phyloP scores from a whole-genome alignment of 2,888 invertebrate species.

The Cheilosia urbana region DNA sequence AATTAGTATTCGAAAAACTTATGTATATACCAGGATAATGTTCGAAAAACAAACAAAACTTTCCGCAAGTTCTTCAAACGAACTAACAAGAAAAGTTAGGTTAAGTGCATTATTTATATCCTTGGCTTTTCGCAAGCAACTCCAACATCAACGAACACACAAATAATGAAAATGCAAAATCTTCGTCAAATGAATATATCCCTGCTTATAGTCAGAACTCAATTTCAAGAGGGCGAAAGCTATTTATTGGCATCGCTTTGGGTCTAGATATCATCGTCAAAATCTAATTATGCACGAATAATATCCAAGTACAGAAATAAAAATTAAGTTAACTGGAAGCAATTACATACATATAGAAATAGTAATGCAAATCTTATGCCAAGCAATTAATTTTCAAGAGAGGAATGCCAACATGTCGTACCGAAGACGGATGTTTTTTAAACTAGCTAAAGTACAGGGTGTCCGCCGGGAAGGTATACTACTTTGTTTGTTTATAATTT shows the following conservation, averaged over 20 bases:
- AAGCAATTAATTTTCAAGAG: neutral
- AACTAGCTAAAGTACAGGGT: too few species aligned
- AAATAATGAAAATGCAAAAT: neutral
- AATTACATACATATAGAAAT: neutral
- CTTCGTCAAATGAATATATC: neutral
- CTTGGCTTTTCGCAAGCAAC: neutral
- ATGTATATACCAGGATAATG: too few species aligned
- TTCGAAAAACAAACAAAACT: too few species aligned
- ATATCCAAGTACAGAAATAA: neutral
- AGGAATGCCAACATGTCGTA: neutral
- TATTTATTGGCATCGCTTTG: conserved; percentile 13
- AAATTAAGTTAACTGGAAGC: neutral
- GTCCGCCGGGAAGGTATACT: too few species aligned
- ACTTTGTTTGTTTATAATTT: too few species aligned
- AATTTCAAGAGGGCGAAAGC: neutral
- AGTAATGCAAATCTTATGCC: conserved; percentile 19
- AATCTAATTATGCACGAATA: neutral
- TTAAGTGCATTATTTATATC: conserved; percentile 1
- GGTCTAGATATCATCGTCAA: neutral
- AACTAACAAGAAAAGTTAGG: neutral
- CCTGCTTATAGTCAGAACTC: neutral
- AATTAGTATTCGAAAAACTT: too few species aligned
- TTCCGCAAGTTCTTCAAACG: too few species aligned
- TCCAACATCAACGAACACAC: neutral
- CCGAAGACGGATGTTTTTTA: too few species aligned